Evolutionary conservation across 2,888 invertebrate genomes (phyloP), one percentile per base, ranked within the genome.

Genomic region (Caenorhabditis imperialis): DNA sequence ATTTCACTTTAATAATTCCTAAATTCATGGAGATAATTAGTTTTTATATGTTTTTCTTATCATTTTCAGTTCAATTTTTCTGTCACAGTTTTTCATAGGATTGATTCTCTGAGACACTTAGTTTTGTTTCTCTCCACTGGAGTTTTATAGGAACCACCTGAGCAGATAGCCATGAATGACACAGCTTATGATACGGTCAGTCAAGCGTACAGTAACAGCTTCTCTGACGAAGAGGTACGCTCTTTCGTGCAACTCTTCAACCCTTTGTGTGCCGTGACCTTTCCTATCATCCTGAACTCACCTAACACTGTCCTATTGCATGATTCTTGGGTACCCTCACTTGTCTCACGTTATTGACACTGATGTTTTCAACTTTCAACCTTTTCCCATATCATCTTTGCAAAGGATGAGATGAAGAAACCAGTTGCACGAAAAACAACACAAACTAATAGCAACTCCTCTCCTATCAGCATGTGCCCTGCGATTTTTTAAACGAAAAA

Each of bases 201-300:
- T 55, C 74, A 77, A 54, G 75, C 77, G 48, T 79, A 79, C 79
- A 79, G 79, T 77, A 79, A 77, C 72, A 77, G 75, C 61, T 79
- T 77, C 54, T 79, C 79, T 40, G 79, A 79, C 50, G 79, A 79
- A 60, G 79, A 79, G 61, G 70, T 63, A 67, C 57, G 67, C 67
- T 67, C 55, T 38, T n/a, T n/a, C 42, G 54, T 67, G 67, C 67
- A 67, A 57, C 67, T 67, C 67, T 67, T 57, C 38, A 33, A 42
- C 30, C 27, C 37, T 25, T 40, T 33, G 25, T 45, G 57, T 57
- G 67, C 51, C 22, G 67, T 67, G 55, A n/a, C n/a, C 5, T 18
- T 14, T 40, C n/a, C n/a, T 40, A 5, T n/a, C n/a, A 8, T 40
- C 5, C 14, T 40, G 8, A 40, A 6, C n/a, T 14, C n/a, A 40